Evolutionary conservation across 2,113 vertebrate genomes (phyloP).

Genomic region (Notechis scutatus): DNA sequence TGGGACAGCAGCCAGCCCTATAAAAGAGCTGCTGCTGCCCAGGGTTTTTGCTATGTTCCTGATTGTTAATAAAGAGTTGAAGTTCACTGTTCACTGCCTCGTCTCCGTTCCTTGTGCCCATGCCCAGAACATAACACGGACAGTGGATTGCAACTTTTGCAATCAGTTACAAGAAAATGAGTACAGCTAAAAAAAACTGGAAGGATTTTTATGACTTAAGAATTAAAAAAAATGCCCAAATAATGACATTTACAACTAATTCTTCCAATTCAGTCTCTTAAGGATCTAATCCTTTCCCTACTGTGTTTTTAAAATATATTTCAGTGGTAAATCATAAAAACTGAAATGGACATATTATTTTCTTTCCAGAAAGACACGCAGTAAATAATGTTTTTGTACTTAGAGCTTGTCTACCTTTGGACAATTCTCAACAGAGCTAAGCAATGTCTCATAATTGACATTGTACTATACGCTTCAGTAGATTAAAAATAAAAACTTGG

Average conservation of each 20-base stretch:
- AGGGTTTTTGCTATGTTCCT: no score
- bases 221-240: background rate
- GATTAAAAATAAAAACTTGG: background rate
- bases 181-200: background rate
- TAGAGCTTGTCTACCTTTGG: background rate
- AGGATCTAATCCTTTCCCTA: background rate
- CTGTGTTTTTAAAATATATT: background rate
- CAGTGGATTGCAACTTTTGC: background rate
- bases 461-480: background rate
- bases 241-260: conserved; percentile 4
- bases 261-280: background rate
- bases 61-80: no score
- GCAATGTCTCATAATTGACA: background rate
- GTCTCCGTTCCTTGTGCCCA: no score
- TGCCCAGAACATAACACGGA: no score
- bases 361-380: background rate
- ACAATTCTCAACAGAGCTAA: background rate
- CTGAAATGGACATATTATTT: background rate
- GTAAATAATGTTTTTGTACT: background rate
- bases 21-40: no score
- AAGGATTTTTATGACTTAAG: background rate
- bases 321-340: background rate
- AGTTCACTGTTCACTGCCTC: no score
- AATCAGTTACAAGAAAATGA: conserved; percentile 9
- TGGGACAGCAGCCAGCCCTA: no score